These are phyloP conservation scores for Drosophila ambigua DNA, from an alignment of 1,140 invertebrate species.

Conservation along the genomic window DNA sequence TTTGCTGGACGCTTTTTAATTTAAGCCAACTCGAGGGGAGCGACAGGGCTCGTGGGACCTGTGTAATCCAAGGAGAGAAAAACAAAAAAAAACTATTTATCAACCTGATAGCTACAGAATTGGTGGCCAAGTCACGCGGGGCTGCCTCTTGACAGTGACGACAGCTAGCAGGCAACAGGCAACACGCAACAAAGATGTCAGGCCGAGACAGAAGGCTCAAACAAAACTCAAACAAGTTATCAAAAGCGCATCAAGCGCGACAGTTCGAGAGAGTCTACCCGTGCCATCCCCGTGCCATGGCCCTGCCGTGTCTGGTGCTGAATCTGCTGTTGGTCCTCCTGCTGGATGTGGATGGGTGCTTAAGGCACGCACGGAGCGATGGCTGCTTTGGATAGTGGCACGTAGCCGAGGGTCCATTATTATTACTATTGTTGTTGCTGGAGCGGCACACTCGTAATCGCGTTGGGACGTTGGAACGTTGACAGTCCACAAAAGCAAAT, in stretches of 20 bases:
- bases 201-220: slow-evolving; percentile 21
- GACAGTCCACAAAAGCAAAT: slow-evolving; percentile 38
- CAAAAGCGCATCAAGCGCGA: slow-evolving; percentile 71
- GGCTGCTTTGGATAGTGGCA: slow-evolving; percentile 55
- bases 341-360: too few relatives aligned
- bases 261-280: slow-evolving; percentile 30
- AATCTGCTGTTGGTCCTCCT: slow-evolving; percentile 8
- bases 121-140: slow-evolving; percentile 12
- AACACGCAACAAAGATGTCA: slow-evolving; percentile 33
- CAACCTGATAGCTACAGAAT: slow-evolving; percentile 32
- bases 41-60: background rate
- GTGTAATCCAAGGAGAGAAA: slow-evolving; percentile 48
- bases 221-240: slow-evolving; percentile 69
- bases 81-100: slow-evolving; percentile 44
- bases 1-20: slow-evolving; percentile 57
- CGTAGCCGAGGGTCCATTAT: slow-evolving; percentile 43
- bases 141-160: slow-evolving; percentile 7
- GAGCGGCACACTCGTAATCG: slow-evolving; percentile 28
- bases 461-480: slow-evolving; percentile 3
- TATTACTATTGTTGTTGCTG: slow-evolving; percentile 27
- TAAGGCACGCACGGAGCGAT: slow-evolving; percentile 59
- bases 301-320: background rate
- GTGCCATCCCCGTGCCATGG: too few relatives aligned
- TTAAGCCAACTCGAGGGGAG: slow-evolving; percentile 54
- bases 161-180: too few relatives aligned